Conservation (phyloP, 2,888 invertebrate genomes). For the Ectemnius cavifrons region DNA sequence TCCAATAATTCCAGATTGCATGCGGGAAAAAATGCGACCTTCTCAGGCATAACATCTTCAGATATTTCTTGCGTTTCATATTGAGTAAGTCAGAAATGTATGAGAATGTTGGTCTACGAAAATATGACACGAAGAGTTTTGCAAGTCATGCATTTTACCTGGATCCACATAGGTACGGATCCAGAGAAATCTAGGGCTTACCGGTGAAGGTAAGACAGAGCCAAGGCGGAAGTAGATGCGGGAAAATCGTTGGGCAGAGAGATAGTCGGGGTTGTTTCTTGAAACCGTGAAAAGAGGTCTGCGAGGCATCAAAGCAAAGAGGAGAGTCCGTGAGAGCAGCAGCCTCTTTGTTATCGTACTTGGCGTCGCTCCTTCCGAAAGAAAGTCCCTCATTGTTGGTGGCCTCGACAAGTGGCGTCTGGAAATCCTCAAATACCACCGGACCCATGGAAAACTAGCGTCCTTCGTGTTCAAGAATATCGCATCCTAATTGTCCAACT, state of each 20-base stretch:
- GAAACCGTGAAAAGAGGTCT: constrained; percentile 28
- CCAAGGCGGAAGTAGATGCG: constrained; percentile 13
- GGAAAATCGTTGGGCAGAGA: constrained; percentile 20
- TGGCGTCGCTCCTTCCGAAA: constrained; percentile 35
- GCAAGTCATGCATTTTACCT: too few species aligned
- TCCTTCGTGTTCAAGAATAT: constrained; percentile 40
- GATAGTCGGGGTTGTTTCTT: constrained; percentile 16
- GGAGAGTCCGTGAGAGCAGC: constrained; percentile 36
- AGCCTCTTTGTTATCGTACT: constrained; percentile 41
- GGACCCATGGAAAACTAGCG: constrained; percentile 32
- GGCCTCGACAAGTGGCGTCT: constrained; percentile 49
- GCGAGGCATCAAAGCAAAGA: constrained; percentile 33
- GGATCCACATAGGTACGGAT: too few species aligned
- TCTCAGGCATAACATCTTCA: too few species aligned
- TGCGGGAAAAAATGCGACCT: too few species aligned
- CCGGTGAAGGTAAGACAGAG: not conserved
- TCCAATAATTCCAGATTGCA: not conserved
- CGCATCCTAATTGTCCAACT: constrained; percentile 36
- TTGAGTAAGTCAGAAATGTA: too few species aligned
- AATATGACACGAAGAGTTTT: too few species aligned
- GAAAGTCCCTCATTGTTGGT: constrained; percentile 50
- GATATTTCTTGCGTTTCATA: too few species aligned
- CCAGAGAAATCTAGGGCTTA: too few species aligned
- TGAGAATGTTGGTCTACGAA: too few species aligned
- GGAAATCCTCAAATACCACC: constrained; percentile 49